Evolutionary conservation across 2,797 vertebrate species (phyloP).

Genomic region (Paedocypris micromegethes): DNA sequence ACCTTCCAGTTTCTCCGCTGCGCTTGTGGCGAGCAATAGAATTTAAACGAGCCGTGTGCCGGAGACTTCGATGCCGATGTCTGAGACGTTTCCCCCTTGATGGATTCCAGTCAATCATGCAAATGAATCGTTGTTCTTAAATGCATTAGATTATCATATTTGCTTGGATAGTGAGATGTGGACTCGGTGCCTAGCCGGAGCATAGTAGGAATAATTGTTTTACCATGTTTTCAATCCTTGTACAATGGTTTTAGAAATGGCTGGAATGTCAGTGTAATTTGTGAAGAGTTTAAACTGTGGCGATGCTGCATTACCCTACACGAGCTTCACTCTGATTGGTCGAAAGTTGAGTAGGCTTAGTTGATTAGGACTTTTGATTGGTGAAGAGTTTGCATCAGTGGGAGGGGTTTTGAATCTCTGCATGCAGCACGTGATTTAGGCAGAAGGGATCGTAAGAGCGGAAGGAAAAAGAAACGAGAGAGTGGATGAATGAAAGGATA

Average conservation of each 20-base stretch:
- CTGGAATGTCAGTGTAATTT: background rate
- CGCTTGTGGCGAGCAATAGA: conserved; percentile 84
- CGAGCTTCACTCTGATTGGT: conserved; percentile 53
- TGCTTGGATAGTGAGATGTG: background rate
- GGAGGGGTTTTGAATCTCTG: conserved; percentile 44
- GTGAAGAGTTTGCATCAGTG: conserved; percentile 19
- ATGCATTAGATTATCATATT: conserved; percentile 4
- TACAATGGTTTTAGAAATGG: background rate
- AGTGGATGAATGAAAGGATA: conserved; percentile 71
- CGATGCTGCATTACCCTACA: no score
- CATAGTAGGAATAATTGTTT: background rate
- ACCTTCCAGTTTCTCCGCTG: conserved; percentile 93
- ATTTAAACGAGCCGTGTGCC: conserved; percentile 91
- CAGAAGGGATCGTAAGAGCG: conserved; percentile 18
- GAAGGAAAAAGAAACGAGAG: conserved; percentile 27
- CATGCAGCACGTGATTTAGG: background rate
- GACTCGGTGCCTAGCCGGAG: background rate
- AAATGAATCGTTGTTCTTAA: conserved; percentile 17
- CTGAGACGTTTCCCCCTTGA: conserved; percentile 22
- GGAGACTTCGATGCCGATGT: conserved; percentile 48
- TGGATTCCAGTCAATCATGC: conserved; percentile 14
- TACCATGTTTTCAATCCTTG: no score
- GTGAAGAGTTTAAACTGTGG: no score
- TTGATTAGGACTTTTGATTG: conserved; percentile 69
- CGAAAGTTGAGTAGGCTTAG: conserved; percentile 70